These are phyloP conservation scores for Laticauda colubrina DNA, from an alignment of 2,113 vertebrate genomes.

Conservation along the genomic window DNA sequence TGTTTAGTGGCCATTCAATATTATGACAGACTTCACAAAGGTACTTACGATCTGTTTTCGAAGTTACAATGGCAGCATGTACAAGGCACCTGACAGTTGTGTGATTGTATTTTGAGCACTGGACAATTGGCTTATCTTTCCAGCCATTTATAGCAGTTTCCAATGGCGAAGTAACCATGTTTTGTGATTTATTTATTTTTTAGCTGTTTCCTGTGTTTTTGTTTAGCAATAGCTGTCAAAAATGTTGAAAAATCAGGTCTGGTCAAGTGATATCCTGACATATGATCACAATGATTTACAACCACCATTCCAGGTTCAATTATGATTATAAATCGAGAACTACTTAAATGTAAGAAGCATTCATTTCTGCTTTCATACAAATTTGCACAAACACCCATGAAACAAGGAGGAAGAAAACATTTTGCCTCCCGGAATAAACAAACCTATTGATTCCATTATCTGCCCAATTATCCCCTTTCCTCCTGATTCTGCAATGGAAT, in stretches of 20 bases:
- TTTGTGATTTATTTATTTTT: too few species aligned
- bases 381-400: not conserved
- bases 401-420: not conserved
- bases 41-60: not conserved
- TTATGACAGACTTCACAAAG: not conserved
- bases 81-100: not conserved
- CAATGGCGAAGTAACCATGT: not conserved
- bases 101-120: not conserved
- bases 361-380: not conserved
- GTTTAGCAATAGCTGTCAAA: not conserved
- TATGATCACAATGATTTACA: not conserved
- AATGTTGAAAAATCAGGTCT: not conserved
- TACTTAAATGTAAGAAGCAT: not conserved
- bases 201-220: not conserved
- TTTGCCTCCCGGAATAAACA: not conserved
- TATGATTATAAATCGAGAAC: not conserved
- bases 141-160: not conserved
- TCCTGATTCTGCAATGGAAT: not conserved
- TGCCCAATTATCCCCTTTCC: not conserved
- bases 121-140: not conserved
- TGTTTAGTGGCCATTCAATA: not conserved
- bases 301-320: not conserved
- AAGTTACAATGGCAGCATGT: not conserved
- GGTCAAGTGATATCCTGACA: not conserved
- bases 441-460: not conserved